A percentile compares a stretch with the other conserved stretches of the same genome.
Conservation (phyloP, 2,797 vertebrate genomes). For the Pachyuromys duprasi region DNA sequence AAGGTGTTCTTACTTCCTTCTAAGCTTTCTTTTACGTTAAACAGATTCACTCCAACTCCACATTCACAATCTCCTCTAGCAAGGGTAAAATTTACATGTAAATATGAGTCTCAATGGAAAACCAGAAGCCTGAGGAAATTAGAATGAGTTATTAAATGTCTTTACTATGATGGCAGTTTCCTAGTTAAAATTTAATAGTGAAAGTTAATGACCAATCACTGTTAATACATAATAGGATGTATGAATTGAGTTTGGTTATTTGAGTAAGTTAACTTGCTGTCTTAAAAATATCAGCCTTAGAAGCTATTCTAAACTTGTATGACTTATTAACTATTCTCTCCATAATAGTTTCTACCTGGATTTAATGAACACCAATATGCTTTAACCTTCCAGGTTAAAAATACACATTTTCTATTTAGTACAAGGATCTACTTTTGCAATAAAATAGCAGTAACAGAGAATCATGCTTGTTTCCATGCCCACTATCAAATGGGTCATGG, state of each 20-base stretch:
- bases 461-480: neutral
- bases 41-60: neutral
- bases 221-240: slow-evolving; percentile 52
- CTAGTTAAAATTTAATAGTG: slow-evolving; percentile 58
- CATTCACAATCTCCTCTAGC: neutral
- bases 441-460: neutral
- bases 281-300: neutral
- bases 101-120: slow-evolving; percentile 36
- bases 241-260: neutral
- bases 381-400: neutral
- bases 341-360: neutral
- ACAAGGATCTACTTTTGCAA: neutral
- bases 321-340: slow-evolving; percentile 15
- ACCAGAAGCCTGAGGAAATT: neutral
- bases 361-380: neutral
- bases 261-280: neutral
- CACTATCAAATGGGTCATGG: neutral
- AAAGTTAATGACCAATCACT: slow-evolving; percentile 59
- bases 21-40: neutral
- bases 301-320: neutral
- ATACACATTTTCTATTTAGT: neutral
- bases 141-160: slow-evolving; percentile 18
- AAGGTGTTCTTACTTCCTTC: neutral
- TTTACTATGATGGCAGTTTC: slow-evolving; percentile 12
- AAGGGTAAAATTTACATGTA: neutral